Evolutionary conservation across 2,888 invertebrate genomes (phyloP), one percentile per base, ranked within the genome.

Genomic region (Phlogophora meticulosa): DNA sequence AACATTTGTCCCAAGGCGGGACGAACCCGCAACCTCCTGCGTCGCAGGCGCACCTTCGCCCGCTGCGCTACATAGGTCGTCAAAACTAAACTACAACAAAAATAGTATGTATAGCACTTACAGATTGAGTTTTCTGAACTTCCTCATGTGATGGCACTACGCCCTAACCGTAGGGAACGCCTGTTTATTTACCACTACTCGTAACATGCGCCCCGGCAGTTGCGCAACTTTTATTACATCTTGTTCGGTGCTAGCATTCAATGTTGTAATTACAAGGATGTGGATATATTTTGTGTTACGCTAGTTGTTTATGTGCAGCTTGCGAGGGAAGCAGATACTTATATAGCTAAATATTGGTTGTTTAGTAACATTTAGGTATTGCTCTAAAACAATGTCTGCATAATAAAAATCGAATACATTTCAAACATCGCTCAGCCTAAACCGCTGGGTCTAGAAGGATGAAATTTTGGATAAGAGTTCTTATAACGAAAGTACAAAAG

Each of bases 121-220:
- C 15, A 43, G 7, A 36, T 42, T 60, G 17, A 52, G 11, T 28
- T 32, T 73, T 51, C 78, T 78, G 58, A 9, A 34, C 22, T 36
- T 56, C 59, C 17, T 42, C 46, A 46, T 13, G 7, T 11, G n/a
- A 20, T 64, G 49, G 24, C 42, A 17, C n/a, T n/a, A 13, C 49
- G 42, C 38, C 78, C 87, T 86, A 85, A 88, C 87, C 83, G 78
- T 78, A 53, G 64, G 69, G 75, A 88, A 88, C 92, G 92, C 87
- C 88, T 92, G 91, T 91, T 90, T 86, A 85, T 87, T 82, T 79
- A 82, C 80, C 83, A 84, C 71, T 77, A n/a, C n/a, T n/a, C n/a
- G n/a, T n/a, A 81, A 81, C 76, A 76, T 76, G 75, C 55, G 77
- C 69, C 64, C 59, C 71, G 60, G 76, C 78, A 76, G 76, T 86